These are phyloP conservation scores for Cecidostiba fungosa DNA, from an alignment of 2,888 invertebrate genomes.

Conservation along the genomic window DNA sequence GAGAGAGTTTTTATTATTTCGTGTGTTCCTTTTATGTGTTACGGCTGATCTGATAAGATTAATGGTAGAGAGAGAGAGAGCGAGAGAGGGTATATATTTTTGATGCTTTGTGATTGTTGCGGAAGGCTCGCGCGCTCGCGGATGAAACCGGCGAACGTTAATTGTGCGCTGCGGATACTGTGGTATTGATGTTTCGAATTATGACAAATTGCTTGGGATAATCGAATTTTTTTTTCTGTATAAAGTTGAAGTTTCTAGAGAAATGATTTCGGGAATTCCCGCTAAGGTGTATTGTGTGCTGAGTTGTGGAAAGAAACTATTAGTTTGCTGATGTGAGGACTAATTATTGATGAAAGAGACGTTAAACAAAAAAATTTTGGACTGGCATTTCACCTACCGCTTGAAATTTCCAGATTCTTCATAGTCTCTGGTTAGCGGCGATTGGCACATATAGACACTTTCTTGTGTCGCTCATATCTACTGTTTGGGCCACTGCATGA, in stretches of 20 bases:
- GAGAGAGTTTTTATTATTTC: constrained; percentile 37
- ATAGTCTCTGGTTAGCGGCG: too few relatives aligned
- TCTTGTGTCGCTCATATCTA: too few relatives aligned
- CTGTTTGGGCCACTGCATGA: too few relatives aligned
- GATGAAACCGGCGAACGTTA: constrained; percentile 1
- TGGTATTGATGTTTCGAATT: constrained; percentile 5
- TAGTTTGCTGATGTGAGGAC: background rate
- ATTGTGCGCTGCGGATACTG: background rate
- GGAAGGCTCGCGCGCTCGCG: background rate
- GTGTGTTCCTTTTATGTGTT: constrained; percentile 6
- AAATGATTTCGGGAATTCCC: constrained; percentile 3
- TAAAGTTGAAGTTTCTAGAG: background rate
- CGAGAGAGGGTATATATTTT: background rate
- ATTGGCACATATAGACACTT: too few relatives aligned
- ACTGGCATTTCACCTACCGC: too few relatives aligned
- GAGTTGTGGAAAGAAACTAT: background rate
- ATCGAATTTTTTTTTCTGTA: background rate
- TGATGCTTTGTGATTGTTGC: background rate
- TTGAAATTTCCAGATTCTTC: too few relatives aligned
- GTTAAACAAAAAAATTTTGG: too few relatives aligned
- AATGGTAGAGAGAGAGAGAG: background rate
- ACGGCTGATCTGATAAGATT: constrained; percentile 27
- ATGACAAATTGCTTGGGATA: constrained; percentile 1
- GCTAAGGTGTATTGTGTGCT: background rate
- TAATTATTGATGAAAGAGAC: background rate